Percentiles rank a stretch among this genome's conserved stretches.
Conservation (phyloP, 2,888 invertebrate species). For the Mythimna loreyi region DNA sequence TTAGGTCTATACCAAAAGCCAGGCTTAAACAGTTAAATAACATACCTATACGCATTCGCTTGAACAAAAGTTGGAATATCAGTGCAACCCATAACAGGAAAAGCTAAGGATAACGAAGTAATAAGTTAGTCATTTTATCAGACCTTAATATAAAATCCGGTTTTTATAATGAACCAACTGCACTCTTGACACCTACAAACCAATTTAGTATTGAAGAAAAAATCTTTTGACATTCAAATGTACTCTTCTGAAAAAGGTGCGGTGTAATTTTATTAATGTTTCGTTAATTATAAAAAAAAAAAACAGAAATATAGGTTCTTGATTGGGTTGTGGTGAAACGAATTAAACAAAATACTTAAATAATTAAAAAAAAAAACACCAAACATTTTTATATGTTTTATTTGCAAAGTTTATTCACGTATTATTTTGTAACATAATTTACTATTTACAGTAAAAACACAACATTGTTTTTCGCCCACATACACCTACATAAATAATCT, state of each 20-base stretch:
- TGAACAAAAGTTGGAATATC: constrained; percentile 23
- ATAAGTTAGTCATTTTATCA: constrained; percentile 41
- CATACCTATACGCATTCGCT: not conserved
- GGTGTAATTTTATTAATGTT: constrained; percentile 22
- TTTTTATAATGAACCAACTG: constrained; percentile 42
- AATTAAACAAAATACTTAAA: not conserved
- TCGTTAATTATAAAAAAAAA: too few species aligned
- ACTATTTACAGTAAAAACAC: constrained; percentile 4
- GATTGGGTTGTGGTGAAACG: not conserved
- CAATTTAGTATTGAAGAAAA: constrained; percentile 39
- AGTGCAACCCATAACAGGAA: not conserved
- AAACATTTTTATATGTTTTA: not conserved
- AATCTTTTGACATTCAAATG: constrained; percentile 52
- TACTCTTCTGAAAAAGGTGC: constrained; percentile 35
- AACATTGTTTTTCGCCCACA: constrained; percentile 39
- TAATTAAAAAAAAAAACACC: too few species aligned
- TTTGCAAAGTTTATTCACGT: not conserved
- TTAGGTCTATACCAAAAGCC: too few species aligned
- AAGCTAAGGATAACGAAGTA: constrained; percentile 3
- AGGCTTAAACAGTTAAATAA: too few species aligned
- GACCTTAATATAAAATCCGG: constrained; percentile 28
- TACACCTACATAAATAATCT: constrained; percentile 44
- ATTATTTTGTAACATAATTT: constrained; percentile 4
- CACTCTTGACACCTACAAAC: constrained; percentile 32
- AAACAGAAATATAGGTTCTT: not conserved